A percentile compares a stretch with the other conserved stretches of the same genome.
phyloP scores from a whole-genome alignment of 2,797 vertebrate genomes.

The Leptodactylus fallax region DNA sequence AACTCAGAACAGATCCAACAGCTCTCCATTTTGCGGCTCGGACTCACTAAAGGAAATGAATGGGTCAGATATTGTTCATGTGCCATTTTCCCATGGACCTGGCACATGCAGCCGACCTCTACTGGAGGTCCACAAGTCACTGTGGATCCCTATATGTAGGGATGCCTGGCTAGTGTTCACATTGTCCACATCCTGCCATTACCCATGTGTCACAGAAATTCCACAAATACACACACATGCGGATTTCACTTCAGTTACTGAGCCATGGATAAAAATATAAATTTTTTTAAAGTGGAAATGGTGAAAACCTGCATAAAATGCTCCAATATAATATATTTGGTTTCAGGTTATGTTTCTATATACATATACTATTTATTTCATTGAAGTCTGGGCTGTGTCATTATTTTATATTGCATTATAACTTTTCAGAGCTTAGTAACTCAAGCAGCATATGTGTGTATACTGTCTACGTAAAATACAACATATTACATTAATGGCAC shows the following conservation, averaged over 20 bases:
- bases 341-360: not conserved
- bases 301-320: not conserved
- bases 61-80: no score
- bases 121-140: no score
- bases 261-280: not conserved
- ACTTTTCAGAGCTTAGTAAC: not conserved
- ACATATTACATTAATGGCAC: not conserved
- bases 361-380: not conserved
- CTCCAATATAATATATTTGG: not conserved
- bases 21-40: no score
- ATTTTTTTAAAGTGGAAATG: not conserved
- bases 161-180: conserved; percentile 14
- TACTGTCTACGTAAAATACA: conserved; percentile 1
- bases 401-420: not conserved
- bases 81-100: no score
- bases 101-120: no score
- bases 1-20: no score
- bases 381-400: not conserved
- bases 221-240: conserved; percentile 13
- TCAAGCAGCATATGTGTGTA: conserved; percentile 11
- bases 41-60: no score
- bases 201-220: not conserved
- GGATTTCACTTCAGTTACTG: not conserved
- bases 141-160: not conserved
- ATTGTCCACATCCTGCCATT: conserved; percentile 13